Conservation (phyloP, 2,888 invertebrate genomes). For the Melieria crassipennis region DNA sequence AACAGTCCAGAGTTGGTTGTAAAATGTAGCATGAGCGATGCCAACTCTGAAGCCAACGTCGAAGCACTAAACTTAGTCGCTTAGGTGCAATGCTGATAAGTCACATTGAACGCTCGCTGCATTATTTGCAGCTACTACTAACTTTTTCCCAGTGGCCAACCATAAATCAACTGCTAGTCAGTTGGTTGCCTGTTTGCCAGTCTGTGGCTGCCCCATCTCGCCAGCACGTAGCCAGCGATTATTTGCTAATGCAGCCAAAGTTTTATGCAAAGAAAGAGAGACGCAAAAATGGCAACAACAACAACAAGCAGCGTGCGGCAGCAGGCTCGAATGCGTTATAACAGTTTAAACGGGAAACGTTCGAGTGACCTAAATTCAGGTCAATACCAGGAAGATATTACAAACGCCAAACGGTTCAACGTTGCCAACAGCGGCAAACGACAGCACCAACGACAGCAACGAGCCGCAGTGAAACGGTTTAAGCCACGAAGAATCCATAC, state of each 20-base stretch:
- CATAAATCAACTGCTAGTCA: too few relatives aligned
- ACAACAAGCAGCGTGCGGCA: neutral
- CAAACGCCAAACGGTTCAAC: conserved; percentile 37
- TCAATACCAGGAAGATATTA: conserved; percentile 56
- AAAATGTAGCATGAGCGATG: too few relatives aligned
- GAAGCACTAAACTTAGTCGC: too few relatives aligned
- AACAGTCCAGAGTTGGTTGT: too few relatives aligned
- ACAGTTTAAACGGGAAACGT: conserved; percentile 43
- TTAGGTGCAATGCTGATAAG: too few relatives aligned
- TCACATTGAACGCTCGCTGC: too few relatives aligned
- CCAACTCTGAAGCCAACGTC: too few relatives aligned
- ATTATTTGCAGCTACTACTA: too few relatives aligned
- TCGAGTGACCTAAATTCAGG: conserved; percentile 60
- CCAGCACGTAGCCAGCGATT: neutral
- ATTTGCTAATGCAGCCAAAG: neutral
- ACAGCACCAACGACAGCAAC: conserved; percentile 30
- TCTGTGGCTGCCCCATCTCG: neutral
- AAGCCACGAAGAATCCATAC: conserved; percentile 17
- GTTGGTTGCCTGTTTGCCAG: conserved; percentile 9
- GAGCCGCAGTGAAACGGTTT: conserved; percentile 22
- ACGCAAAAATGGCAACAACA: neutral
- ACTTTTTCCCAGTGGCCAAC: too few relatives aligned
- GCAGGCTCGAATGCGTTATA: conserved; percentile 1
- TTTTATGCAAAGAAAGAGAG: neutral
- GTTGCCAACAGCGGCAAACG: neutral